Conservation (phyloP, 2,888 invertebrate genomes). For the Trachelus troglodyta region DNA sequence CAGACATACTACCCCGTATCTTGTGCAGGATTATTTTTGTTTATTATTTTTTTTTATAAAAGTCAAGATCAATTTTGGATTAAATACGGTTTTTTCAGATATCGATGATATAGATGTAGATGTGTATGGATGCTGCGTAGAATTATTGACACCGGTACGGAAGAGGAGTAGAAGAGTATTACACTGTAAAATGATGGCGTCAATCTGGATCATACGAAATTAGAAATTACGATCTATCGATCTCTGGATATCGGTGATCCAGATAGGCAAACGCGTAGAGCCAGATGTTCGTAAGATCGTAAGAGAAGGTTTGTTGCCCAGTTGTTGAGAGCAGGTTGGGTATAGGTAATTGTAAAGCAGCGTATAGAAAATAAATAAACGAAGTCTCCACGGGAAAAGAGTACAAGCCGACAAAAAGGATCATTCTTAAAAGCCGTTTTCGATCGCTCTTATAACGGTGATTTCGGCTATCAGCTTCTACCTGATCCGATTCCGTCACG, state of each 20-base stretch:
- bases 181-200: neutral
- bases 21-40: neutral
- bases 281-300: neutral
- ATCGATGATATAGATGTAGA: neutral
- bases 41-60: neutral
- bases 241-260: neutral
- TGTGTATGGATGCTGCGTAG: no score
- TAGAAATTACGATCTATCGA: neutral
- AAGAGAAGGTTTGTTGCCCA: neutral
- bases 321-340: neutral
- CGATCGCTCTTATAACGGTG: neutral
- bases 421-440: neutral
- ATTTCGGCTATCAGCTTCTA: neutral
- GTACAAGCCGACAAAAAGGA: neutral
- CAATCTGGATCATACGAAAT: neutral
- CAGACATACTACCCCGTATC: conserved; percentile 16
- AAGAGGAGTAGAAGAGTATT: neutral
- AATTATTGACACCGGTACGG: no score
- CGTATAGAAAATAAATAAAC: neutral
- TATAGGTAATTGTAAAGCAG: neutral
- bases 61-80: neutral
- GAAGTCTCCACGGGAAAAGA: neutral
- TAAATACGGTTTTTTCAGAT: neutral
- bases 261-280: neutral
- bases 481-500: neutral